Base-by-base conservation (phyloP, 2,797 vertebrate genomes). In the Catharus ustulatus region DNA sequence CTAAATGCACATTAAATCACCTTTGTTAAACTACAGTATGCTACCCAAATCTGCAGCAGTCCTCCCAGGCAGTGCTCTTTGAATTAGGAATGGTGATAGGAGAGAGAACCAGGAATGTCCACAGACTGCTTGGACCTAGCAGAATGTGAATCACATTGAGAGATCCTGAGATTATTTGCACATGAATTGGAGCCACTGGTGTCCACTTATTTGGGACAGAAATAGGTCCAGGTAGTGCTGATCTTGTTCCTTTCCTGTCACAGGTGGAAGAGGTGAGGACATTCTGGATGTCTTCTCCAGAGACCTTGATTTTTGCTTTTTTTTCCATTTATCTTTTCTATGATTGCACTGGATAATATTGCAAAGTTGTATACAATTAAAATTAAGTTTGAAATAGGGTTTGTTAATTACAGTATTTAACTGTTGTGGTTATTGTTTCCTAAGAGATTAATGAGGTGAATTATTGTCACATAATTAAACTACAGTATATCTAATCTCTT, bases 391-490 rank as follows among this genome's bases (percentile, higher is more conserved):
- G 92, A 96, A 98, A 97, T 94, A 91, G 88, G 86, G 93, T 97
- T 97, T 98, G 96, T 97, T 98, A 98, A 98, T 98, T 97, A 97
- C 92, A 91, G 95, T 97, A 94, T 98, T 98, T 98, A 97, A 96
- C 94, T 97, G 95, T 98, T 98, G 97, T 97, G 89, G 40, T 97
- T 97, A 97, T 98, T 98, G 97, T 98, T 98, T 98, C 98, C 97
- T 97, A 95, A 97, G 97, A 98, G 97, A 98, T 98, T 98, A 98
- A 98, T 98, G 98, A 98, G 96, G 97, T 98, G 97, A 98, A 97
- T 97, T 98, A 97, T 97, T 98, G 97, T 97, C 97, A 97, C 96
- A 94, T 97, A 97, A 98, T 98, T 98, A 97, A 96, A 97, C 95
- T 95, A 88, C 93, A 94, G 94, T 97, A 91, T 97, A 97, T 98